phyloP scores from a whole-genome alignment of 2,113 vertebrate species.

The Saguinus midas region DNA sequence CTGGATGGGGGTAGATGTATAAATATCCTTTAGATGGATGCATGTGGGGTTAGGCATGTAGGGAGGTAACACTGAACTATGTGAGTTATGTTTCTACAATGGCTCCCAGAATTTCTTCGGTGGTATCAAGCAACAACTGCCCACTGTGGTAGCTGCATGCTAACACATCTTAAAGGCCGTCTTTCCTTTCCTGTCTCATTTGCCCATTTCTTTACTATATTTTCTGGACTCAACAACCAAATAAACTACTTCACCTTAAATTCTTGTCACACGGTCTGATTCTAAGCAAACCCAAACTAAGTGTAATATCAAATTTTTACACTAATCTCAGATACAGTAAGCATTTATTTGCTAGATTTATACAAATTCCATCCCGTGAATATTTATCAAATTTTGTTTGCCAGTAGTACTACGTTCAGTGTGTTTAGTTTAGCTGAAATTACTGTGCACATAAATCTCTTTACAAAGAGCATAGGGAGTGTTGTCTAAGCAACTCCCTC shows the following conservation, averaged over 20 bases:
- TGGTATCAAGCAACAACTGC: background rate
- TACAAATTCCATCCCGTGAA: background rate
- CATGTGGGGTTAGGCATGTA: background rate
- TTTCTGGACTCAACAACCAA: background rate
- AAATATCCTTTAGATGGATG: background rate
- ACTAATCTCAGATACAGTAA: background rate
- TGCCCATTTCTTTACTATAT: background rate
- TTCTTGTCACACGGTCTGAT: background rate
- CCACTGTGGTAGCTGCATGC: background rate
- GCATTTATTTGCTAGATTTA: background rate
- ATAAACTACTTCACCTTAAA: background rate
- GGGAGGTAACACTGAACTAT: too few species aligned
- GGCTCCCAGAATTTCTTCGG: background rate
- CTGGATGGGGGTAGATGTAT: background rate
- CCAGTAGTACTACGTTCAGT: accelerated
- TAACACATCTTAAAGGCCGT: background rate
- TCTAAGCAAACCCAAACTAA: background rate
- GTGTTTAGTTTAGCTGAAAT: background rate
- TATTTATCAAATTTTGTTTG: background rate
- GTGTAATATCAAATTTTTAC: background rate
- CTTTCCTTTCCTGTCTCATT: background rate
- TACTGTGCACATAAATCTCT: background rate
- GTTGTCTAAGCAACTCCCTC: background rate
- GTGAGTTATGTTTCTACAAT: background rate
- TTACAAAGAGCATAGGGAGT: background rate